Conservation (phyloP, 2,797 vertebrate species). For the Oreonectes daqikongensis region DNA sequence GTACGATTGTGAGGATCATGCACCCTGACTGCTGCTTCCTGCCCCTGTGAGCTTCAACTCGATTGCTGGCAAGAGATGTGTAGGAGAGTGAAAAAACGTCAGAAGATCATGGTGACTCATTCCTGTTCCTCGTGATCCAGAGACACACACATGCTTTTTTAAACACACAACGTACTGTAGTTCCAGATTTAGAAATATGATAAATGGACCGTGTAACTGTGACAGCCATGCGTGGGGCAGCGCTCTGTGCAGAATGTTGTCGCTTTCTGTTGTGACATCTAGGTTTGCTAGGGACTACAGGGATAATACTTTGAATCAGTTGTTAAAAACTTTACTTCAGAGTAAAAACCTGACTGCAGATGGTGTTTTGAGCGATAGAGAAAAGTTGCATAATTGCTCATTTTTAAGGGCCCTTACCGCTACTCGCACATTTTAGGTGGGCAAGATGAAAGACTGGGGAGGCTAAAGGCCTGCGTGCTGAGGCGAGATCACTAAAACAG, state of each 20-base stretch:
- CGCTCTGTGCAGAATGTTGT: not conserved
- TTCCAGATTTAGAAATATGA: not conserved
- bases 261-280: not conserved
- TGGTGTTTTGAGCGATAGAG: not conserved
- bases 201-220: not conserved
- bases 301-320: not conserved
- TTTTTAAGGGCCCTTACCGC: not conserved
- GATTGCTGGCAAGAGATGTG: conserved; percentile 32
- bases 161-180: not conserved
- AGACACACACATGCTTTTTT: conserved; percentile 2
- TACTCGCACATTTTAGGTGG: not conserved
- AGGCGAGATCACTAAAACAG: not conserved
- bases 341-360: not conserved
- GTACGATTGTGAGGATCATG: conserved; percentile 40
- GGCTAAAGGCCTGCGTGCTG: not conserved
- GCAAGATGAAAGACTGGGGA: not conserved
- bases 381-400: not conserved
- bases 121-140: conserved; percentile 13
- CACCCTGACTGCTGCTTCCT: conserved; percentile 40
- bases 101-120: conserved; percentile 48
- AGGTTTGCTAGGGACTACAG: not conserved
- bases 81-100: conserved; percentile 35
- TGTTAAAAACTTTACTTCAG: too few species aligned
- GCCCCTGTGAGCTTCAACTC: conserved; percentile 40
- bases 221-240: not conserved